Percentiles rank a stretch among this genome's conserved stretches.
These are phyloP conservation scores for Podarcis muralis DNA, from an alignment of 2,113 vertebrate genomes.

Conservation along the genomic window DNA sequence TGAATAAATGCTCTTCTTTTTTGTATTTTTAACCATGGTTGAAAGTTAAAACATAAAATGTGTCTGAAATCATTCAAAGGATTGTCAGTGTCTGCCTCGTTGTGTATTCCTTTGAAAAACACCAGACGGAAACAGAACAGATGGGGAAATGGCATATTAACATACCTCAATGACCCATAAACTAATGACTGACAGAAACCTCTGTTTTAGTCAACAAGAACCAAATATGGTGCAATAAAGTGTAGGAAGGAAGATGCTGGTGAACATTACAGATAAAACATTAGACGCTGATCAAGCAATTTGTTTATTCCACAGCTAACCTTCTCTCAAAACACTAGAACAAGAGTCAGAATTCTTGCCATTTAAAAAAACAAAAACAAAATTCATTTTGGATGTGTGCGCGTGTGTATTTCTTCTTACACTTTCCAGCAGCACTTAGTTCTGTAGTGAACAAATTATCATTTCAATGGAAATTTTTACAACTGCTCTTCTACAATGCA, in stretches of 20 bases:
- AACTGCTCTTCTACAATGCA: neutral
- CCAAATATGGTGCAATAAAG: neutral
- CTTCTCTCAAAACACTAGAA: neutral
- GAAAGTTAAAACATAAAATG: neutral
- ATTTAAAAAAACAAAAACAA: neutral
- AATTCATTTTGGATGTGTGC: neutral
- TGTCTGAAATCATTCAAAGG: neutral
- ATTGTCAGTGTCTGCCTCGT: neutral
- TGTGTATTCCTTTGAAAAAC: neutral
- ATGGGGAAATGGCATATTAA: slow-evolving; percentile 33
- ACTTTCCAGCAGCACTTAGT: neutral
- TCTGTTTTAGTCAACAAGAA: slow-evolving; percentile 18
- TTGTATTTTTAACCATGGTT: neutral
- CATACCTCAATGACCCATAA: slow-evolving; percentile 17
- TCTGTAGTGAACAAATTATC: neutral
- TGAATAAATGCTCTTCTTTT: neutral
- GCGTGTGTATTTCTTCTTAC: too few relatives aligned
- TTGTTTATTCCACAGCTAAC: neutral
- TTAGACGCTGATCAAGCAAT: neutral
- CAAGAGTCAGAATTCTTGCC: neutral
- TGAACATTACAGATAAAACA: neutral
- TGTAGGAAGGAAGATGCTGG: neutral
- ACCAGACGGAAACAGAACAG: slow-evolving; percentile 1
- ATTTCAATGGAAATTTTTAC: neutral
- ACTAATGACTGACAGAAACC: slow-evolving; percentile 10